Conservation (phyloP, 2,797 vertebrate genomes). For the Tarsius wallacei region DNA sequence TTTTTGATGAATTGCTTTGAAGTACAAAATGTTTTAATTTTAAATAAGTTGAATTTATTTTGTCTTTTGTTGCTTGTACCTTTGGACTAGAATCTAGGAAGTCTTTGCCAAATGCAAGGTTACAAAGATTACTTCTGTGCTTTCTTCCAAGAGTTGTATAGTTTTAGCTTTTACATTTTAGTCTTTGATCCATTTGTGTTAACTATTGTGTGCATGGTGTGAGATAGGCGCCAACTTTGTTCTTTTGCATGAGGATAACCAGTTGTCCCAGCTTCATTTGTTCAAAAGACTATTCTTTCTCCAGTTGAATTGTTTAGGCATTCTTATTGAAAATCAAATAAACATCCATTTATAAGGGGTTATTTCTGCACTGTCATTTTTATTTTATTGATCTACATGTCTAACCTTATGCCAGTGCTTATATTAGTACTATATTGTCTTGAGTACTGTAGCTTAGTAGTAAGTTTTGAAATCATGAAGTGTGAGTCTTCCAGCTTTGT, state of each 20-base stretch:
- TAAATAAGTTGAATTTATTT: background rate
- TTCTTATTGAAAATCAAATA: slow-evolving; percentile 43
- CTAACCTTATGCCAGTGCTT: background rate
- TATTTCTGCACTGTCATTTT: slow-evolving; percentile 53
- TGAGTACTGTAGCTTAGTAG: too few relatives aligned
- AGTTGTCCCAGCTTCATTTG: too few relatives aligned
- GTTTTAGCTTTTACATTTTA: too few relatives aligned
- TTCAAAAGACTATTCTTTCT: background rate
- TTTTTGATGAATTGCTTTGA: slow-evolving; percentile 39
- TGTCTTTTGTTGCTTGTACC: slow-evolving; percentile 6
- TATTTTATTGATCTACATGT: background rate
- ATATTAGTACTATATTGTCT: too few relatives aligned
- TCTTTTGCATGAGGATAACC: background rate
- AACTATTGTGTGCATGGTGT: slow-evolving; percentile 6
- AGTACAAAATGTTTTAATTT: slow-evolving; percentile 49
- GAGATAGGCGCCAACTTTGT: background rate
- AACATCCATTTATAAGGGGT: background rate
- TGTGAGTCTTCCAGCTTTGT: too few relatives aligned
- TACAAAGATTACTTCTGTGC: background rate
- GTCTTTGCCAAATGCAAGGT: background rate
- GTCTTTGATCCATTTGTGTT: background rate
- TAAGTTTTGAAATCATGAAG: too few relatives aligned
- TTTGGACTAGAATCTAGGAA: slow-evolving; percentile 3
- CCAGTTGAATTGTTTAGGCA: slow-evolving; percentile 12
- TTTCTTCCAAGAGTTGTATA: too few relatives aligned